These are phyloP conservation scores for Baryphthengus martii DNA, from an alignment of 2,113 vertebrate genomes.

Conservation along the genomic window DNA sequence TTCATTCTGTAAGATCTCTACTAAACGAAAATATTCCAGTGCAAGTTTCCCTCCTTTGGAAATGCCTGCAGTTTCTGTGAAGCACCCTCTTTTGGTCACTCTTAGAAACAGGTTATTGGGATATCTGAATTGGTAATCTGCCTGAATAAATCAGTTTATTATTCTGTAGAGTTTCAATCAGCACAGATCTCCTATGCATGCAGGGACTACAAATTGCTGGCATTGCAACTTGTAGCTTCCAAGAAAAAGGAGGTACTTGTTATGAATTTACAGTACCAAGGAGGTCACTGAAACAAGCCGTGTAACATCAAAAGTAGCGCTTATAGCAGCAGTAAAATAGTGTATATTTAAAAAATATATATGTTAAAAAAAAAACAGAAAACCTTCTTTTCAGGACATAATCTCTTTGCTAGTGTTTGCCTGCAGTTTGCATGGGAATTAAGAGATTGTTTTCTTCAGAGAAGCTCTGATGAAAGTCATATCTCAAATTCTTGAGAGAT, in stretches of 20 bases:
- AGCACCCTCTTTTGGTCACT: neutral
- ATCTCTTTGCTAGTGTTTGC: neutral
- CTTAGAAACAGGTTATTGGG: neutral
- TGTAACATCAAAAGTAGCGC: neutral
- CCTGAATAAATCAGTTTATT: neutral
- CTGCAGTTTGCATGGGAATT: neutral
- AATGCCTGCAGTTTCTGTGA: neutral
- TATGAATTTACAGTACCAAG: neutral
- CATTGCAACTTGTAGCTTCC: neutral
- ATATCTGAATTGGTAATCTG: neutral
- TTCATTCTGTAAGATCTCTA: neutral
- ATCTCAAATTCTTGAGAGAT: neutral
- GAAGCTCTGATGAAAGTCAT: neutral
- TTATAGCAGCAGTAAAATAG: neutral
- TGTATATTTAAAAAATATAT: neutral
- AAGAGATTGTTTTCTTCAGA: neutral
- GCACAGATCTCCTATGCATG: neutral
- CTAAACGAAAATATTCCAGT: neutral
- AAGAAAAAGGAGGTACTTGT: neutral
- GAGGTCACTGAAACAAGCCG: neutral
- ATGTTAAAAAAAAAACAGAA: neutral
- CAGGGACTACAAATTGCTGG: neutral
- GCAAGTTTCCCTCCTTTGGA: neutral
- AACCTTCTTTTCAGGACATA: neutral
- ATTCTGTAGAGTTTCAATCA: neutral